A percentile compares a stretch with the other conserved stretches of the same genome.
Evolutionary conservation across 1,140 invertebrate species (phyloP).

Genomic region (Mizuhopecten yessoensis): DNA sequence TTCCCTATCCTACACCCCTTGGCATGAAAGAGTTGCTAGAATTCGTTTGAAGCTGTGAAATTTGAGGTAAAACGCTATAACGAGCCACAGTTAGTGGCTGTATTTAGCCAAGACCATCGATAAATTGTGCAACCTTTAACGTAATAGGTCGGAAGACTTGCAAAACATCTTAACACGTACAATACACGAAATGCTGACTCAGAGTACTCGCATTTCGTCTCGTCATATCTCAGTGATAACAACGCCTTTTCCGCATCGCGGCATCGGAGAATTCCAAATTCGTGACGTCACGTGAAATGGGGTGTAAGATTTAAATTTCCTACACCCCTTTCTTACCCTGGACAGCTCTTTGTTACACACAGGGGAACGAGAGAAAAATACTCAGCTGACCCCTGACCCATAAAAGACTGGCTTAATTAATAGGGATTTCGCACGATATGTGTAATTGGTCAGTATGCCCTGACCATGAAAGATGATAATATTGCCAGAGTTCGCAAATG

Average conservation of each 20-base stretch:
- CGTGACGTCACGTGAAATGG: no score
- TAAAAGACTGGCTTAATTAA: conserved; percentile 15
- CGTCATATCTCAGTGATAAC: neutral
- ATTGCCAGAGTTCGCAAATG: no score
- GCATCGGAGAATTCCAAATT: no score
- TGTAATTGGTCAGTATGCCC: neutral
- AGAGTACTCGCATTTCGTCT: neutral
- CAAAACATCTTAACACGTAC: neutral
- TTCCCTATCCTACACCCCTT: no score
- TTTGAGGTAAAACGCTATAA: neutral
- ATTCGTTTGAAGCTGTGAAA: neutral
- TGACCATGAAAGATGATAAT: no score
- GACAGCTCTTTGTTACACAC: no score
- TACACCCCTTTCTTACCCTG: no score
- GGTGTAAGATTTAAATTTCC: no score
- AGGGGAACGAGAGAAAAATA: no score
- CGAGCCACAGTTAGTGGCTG: conserved; percentile 20
- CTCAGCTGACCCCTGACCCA: neutral
- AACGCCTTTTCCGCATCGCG: neutral
- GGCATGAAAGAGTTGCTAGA: neutral
- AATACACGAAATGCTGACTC: neutral
- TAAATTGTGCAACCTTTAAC: conserved; percentile 9
- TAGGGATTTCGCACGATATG: neutral
- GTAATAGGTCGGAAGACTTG: neutral
- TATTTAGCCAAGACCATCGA: conserved; percentile 4